Conservation (phyloP, 2,888 invertebrate genomes). For the Dorcus hopei region DNA sequence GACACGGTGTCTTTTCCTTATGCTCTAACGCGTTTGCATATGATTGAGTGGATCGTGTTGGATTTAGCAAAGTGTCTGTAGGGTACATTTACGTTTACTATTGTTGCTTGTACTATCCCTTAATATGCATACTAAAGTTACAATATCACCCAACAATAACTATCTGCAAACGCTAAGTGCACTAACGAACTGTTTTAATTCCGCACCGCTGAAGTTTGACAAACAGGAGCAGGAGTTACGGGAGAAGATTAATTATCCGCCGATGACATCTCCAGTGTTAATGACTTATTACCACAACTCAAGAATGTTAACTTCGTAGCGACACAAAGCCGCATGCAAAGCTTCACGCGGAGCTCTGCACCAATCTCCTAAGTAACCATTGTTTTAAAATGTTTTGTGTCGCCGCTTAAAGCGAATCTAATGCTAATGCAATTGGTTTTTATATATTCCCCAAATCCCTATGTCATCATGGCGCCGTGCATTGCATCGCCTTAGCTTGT, state of each 20-base stretch:
- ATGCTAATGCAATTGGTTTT: conserved; percentile 45
- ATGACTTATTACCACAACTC: conserved; percentile 43
- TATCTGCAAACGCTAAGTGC: conserved; percentile 8
- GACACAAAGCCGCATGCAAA: conserved; percentile 31
- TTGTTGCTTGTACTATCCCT: not conserved
- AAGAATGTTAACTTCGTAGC: conserved; percentile 37
- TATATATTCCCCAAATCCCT: conserved; percentile 40
- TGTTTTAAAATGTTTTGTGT: conserved; percentile 40
- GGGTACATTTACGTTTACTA: too few species aligned
- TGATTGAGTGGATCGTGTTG: conserved; percentile 11
- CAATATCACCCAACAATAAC: conserved; percentile 17
- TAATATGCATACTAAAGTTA: conserved; percentile 3
- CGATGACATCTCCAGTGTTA: conserved; percentile 40
- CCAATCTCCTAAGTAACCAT: conserved; percentile 43
- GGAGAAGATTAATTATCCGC: conserved; percentile 17
- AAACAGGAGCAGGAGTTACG: conserved; percentile 20
- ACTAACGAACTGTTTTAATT: conserved; percentile 11
- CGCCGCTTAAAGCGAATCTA: conserved; percentile 37
- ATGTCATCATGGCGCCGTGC: conserved; percentile 36
- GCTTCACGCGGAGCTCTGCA: conserved; percentile 11
- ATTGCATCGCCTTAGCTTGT: conserved; percentile 26
- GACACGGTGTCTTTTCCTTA: conserved; percentile 31
- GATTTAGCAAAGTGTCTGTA: too few species aligned
- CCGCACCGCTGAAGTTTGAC: conserved; percentile 19
- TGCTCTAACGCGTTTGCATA: conserved; percentile 26